A percentile compares a stretch with the other conserved stretches of the same genome.
phyloP scores from a whole-genome alignment of 2,113 vertebrate genomes.

The Heliornis fulica region DNA sequence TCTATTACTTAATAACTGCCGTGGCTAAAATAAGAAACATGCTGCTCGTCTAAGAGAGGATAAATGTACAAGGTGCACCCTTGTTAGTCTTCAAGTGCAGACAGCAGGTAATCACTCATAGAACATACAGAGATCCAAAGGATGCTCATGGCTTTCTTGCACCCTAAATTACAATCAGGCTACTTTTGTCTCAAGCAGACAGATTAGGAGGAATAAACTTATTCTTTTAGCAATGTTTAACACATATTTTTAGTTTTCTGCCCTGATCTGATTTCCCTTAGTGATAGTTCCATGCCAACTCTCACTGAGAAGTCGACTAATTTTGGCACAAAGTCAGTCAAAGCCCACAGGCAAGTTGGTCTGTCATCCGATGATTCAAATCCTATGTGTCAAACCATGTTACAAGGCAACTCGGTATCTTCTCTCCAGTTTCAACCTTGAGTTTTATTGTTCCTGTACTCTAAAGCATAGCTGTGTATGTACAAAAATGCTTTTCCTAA shows the following conservation, averaged over 20 bases:
- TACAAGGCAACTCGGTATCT: neutral
- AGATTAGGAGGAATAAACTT: neutral
- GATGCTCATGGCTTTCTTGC: neutral
- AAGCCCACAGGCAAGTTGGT: slow-evolving; percentile 28
- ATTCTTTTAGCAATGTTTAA: neutral
- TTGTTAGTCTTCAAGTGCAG: neutral
- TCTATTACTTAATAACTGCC: neutral
- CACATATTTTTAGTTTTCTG: neutral
- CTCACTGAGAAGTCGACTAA: slow-evolving; percentile 3
- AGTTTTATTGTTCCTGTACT: neutral
- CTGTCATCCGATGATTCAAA: neutral
- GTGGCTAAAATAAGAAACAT: neutral
- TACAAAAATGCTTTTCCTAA: neutral
- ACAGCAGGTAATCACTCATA: neutral
- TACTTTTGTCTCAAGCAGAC: neutral
- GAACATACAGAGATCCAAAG: neutral
- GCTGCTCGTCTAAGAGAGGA: neutral
- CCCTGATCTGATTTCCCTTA: neutral
- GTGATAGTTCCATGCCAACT: neutral
- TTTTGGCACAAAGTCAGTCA: slow-evolving; percentile 15
- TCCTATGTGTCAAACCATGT: slow-evolving; percentile 25
- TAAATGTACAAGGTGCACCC: neutral
- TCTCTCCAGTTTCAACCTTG: neutral
- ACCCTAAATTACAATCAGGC: neutral
- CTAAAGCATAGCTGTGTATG: neutral